Evolutionary conservation across 1,140 invertebrate species (phyloP).

Genomic region (Euborellia annulipes): DNA sequence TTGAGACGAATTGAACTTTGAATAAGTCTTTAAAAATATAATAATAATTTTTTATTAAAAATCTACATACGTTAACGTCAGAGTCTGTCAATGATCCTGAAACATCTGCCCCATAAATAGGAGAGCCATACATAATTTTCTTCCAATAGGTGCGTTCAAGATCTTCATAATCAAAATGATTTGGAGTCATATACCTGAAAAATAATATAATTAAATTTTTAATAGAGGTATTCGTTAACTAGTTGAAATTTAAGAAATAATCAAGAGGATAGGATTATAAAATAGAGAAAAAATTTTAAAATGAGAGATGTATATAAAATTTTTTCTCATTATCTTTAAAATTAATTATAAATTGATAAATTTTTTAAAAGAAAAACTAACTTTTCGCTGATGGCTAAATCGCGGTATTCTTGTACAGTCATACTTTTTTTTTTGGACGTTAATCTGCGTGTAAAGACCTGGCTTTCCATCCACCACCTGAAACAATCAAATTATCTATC

Average conservation of each 20-base stretch:
- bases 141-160: slow-evolving; percentile 97
- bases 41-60: no score
- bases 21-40: no score
- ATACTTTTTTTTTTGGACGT: slow-evolving; percentile 88
- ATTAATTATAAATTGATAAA: not conserved
- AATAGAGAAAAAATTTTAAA: not conserved
- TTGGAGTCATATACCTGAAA: slow-evolving; percentile 62
- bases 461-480: slow-evolving; percentile 65
- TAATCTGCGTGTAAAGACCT: slow-evolving; percentile 89
- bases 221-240: slow-evolving; percentile 64
- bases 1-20: no score
- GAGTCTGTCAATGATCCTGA: slow-evolving; percentile 86
- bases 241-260: slow-evolving; percentile 41
- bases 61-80: slow-evolving; percentile 44
- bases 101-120: slow-evolving; percentile 93
- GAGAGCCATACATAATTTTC: slow-evolving; percentile 77
- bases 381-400: slow-evolving; percentile 49
- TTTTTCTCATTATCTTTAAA: not conserved
- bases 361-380: slow-evolving; percentile 17
- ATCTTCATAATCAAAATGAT: slow-evolving; percentile 81
- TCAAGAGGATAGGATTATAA: not conserved
- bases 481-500: slow-evolving; percentile 21
- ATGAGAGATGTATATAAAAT: not conserved
- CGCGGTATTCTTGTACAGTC: slow-evolving; percentile 75
- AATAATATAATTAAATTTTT: slow-evolving; percentile 5